Evolutionary conservation across 2,797 vertebrate species (phyloP).

Genomic region (Ambastaia sidthimunki): DNA sequence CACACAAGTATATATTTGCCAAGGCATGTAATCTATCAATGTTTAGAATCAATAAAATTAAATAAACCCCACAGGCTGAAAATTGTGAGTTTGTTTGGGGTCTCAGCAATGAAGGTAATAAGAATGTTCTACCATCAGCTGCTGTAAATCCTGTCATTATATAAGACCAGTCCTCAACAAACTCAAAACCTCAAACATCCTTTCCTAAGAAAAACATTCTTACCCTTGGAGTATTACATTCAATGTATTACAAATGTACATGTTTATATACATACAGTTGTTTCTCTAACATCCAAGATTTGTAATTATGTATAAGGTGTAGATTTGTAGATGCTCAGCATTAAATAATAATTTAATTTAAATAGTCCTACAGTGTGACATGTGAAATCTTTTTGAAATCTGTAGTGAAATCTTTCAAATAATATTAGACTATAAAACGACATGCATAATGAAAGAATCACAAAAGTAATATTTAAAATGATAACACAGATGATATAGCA

Average conservation of each 20-base stretch:
- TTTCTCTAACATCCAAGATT: neutral
- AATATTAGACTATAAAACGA: neutral
- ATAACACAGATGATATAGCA: no score
- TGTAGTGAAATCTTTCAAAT: neutral
- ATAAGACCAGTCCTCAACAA: slow-evolving; percentile 22
- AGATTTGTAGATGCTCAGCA: neutral
- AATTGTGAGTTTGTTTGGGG: slow-evolving; percentile 23
- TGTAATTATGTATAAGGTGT: neutral
- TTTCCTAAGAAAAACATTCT: slow-evolving; percentile 2
- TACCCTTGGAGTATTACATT: neutral
- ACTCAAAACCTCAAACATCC: slow-evolving; percentile 19
- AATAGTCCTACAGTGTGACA: neutral
- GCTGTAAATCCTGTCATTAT: slow-evolving; percentile 3
- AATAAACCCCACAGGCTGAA: slow-evolving; percentile 32
- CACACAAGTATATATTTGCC: slow-evolving; percentile 1
- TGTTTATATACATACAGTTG: neutral
- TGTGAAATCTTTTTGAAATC: neutral
- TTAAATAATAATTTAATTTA: no score
- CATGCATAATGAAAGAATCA: neutral
- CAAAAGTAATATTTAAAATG: neutral
- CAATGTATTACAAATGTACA: neutral
- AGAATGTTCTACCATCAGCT: slow-evolving; percentile 28
- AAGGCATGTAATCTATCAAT: slow-evolving; percentile 29
- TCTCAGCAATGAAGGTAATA: slow-evolving; percentile 20
- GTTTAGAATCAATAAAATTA: slow-evolving; percentile 21